Evolutionary conservation across 1,140 invertebrate species (phyloP).

Genomic region (Brachionus plicatilis): DNA sequence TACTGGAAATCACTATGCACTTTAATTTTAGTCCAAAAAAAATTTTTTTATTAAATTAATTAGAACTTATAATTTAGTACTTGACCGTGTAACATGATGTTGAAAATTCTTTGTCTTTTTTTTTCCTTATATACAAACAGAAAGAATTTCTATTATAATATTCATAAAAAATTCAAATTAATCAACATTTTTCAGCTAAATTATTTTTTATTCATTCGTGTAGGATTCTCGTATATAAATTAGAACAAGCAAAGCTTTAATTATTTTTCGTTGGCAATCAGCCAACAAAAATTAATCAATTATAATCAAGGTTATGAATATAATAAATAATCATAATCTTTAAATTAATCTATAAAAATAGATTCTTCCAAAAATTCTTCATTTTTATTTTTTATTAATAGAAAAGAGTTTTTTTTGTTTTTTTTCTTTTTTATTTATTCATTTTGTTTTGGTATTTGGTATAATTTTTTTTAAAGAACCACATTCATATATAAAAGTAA

Average conservation of each 20-base stretch:
- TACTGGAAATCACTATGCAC: no score
- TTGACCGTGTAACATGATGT: background rate
- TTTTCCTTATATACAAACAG: no score
- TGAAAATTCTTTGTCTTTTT: background rate
- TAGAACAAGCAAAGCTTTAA: background rate
- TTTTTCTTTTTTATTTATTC: slow-evolving; percentile 15
- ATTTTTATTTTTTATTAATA: slow-evolving; percentile 7
- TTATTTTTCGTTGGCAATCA: background rate
- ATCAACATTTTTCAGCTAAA: background rate
- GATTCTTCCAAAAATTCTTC: background rate
- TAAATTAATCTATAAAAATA: background rate
- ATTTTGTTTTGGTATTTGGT: background rate
- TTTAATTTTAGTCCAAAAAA: no score
- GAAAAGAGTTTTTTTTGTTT: background rate
- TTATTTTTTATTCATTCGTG: background rate
- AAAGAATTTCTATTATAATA: background rate
- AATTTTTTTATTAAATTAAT: no score
- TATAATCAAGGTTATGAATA: slow-evolving; percentile 1
- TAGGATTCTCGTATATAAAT: background rate
- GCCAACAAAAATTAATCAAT: background rate
- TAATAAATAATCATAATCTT: background rate
- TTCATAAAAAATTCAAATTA: background rate
- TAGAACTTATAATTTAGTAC: no score
- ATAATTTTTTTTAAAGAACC: background rate
- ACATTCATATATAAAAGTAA: background rate